phyloP scores from a whole-genome alignment of 2,888 invertebrate species.

The Drosophila borealis region DNA sequence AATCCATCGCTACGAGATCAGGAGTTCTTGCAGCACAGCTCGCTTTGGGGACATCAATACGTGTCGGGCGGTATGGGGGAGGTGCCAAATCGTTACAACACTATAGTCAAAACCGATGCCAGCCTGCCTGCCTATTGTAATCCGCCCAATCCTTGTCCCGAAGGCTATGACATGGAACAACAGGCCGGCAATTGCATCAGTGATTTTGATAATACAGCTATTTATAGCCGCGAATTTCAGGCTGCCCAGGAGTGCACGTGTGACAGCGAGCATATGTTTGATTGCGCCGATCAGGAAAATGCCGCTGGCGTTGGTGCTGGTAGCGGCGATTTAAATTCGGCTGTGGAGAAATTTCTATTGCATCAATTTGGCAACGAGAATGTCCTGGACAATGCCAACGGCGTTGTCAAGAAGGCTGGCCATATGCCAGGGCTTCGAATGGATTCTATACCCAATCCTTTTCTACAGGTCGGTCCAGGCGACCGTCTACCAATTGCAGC shows the following conservation, averaged over 20 bases:
- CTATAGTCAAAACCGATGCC: constrained; percentile 94
- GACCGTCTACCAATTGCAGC: constrained; percentile 96
- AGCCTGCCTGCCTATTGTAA: constrained; percentile 99
- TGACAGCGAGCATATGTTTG: constrained; percentile 98
- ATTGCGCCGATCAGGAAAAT: constrained; percentile 89
- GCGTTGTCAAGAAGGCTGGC: constrained; percentile 87
- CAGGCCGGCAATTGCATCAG: constrained; percentile 93
- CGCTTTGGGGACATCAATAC: constrained; percentile 91
- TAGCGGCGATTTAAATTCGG: constrained; percentile 85
- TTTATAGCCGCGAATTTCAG: constrained; percentile 97
- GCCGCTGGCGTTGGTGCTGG: constrained; percentile 53
- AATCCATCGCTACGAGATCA: constrained; percentile 94
- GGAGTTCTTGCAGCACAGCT: constrained; percentile 93
- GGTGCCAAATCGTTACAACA: constrained; percentile 82
- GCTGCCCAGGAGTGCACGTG: constrained; percentile 98
- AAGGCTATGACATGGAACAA: constrained; percentile 88
- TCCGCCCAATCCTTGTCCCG: constrained; percentile 99
- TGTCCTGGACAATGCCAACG: constrained; percentile 87
- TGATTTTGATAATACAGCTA: constrained; percentile 97
- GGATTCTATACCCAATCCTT: constrained; percentile 94
- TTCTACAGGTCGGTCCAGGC: constrained; percentile 87
- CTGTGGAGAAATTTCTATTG: constrained; percentile 89
- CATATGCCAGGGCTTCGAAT: constrained; percentile 65
- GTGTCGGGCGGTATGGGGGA: constrained; percentile 92
- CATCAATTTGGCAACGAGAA: constrained; percentile 84